These are phyloP conservation scores for Hylaeus anthracinus DNA, from an alignment of 1,140 invertebrate species.

Conservation along the genomic window DNA sequence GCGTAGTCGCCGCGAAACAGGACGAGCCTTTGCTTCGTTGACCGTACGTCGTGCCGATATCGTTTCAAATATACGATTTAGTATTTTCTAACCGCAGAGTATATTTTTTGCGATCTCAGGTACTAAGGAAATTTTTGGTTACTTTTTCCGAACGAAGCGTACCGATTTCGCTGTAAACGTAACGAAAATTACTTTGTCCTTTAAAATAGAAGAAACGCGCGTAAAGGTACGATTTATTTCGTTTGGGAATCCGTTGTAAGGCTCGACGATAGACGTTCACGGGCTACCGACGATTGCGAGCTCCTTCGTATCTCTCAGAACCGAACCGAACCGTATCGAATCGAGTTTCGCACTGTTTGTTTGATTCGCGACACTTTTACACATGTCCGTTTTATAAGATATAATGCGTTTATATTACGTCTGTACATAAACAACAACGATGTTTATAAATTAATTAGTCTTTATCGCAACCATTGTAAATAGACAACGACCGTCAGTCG, in stretches of 20 bases:
- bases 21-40: background rate
- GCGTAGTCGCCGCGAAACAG: conserved; percentile 2
- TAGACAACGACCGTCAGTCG: conserved; percentile 43
- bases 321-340: conserved; percentile 12
- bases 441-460: conserved; percentile 59
- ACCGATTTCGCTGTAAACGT: background rate
- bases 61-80: conserved; percentile 2
- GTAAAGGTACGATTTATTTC: conserved; percentile 15
- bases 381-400: conserved; percentile 55
- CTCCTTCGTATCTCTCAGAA: conserved; percentile 14
- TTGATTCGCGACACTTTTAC: conserved; percentile 52
- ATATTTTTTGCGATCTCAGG: conserved; percentile 30
- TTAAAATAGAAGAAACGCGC: conserved; percentile 39
- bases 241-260: conserved; percentile 14
- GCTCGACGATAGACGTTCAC: conserved; percentile 9
- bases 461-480: conserved; percentile 49
- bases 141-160: background rate
- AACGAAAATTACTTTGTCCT: background rate
- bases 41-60: background rate
- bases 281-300: conserved; percentile 12
- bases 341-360: conserved; percentile 22
- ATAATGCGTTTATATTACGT: conserved; percentile 52
- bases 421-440: conserved; percentile 56
- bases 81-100: conserved; percentile 2
- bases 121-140: conserved; percentile 14